phyloP scores from a whole-genome alignment of 2,888 invertebrate genomes.

The Lycia hirtaria region DNA sequence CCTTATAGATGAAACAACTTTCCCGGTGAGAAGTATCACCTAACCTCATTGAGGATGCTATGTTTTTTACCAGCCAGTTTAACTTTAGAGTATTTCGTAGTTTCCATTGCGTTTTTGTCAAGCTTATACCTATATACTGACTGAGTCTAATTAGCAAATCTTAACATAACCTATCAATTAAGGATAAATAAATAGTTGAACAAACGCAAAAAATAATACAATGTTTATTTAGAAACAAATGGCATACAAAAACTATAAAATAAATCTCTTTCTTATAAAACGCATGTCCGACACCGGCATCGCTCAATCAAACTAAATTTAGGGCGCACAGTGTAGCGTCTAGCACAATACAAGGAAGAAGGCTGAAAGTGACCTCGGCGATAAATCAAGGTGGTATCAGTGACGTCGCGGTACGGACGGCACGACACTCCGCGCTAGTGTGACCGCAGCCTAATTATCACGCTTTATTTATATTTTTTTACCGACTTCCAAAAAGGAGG shows the following conservation, averaged over 20 bases:
- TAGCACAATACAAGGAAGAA: constrained; percentile 10
- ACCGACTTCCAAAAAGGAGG: too few species aligned
- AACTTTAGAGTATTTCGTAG: too few species aligned
- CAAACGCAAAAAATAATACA: not conserved
- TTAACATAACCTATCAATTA: too few species aligned
- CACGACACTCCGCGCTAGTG: not conserved
- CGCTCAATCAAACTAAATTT: constrained; percentile 1
- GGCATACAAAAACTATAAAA: not conserved
- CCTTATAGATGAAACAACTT: too few species aligned
- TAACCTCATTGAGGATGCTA: too few species aligned
- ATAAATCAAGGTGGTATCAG: constrained; percentile 28
- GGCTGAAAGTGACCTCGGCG: constrained; percentile 27
- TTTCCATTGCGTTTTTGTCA: too few species aligned
- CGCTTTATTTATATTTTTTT: not conserved
- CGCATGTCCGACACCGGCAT: not conserved
- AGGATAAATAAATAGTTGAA: not conserved
- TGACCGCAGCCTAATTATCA: not conserved
- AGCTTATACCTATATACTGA: too few species aligned
- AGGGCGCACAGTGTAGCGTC: not conserved
- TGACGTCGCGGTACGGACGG: not conserved
- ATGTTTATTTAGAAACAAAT: too few species aligned
- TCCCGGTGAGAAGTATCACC: too few species aligned
- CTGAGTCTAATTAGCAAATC: too few species aligned
- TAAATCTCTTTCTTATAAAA: not conserved
- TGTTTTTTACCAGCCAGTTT: too few species aligned